Base-by-base conservation (phyloP, 2,797 vertebrate species). In the Scomberomorus guttatus region DNA sequence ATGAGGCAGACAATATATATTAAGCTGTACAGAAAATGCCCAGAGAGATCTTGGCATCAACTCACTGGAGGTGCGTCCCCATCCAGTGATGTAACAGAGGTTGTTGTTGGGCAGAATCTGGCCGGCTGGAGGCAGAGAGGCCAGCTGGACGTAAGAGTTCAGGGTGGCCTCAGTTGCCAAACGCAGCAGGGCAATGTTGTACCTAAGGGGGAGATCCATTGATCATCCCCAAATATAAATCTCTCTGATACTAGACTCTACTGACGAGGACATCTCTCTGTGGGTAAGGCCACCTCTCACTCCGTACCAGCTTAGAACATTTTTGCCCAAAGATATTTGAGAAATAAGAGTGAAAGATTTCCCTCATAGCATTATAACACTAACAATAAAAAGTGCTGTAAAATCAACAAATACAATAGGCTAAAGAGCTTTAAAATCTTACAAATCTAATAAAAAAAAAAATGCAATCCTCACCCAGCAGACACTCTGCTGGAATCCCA, bases 51-150 rank as follows among this genome's bases (percentile, higher is more conserved):
- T 10, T 8, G 6, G 1, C 1, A 5, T 54, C 6, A 18, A 95
- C 96, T 96, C 92, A 97, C 97, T 96, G 82, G 60, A 80, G 66
- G 96, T 96, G 57, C 0, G 73, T 11, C 97, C 97, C 97, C 97
- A 98, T 92, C 97, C 97, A 0, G 94, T 95, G 94, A 98, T 82
- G 90, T 94, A 95, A 91, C 97, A 98, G 81, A 74, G 46, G 81
- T 93, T 93, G 89, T 96, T 79, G 92, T 97, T 80, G 76, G 95
- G 11, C 88, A 97, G 95, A 84, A 95, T 27, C 82, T 92, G 70
- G 0, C 91, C 95, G 0, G 57, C 39, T 18, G 13, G 25, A 69
- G 96, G 96, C 90, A 98, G 94, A 34, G 77, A 69, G 0, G 83
- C 96, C 79, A 97, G 92, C 89, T 97, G 86, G 80, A 96, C 94